Evolutionary conservation across 2,113 vertebrate species (phyloP), one percentile per base, ranked within the genome.

Genomic region (Pterophyllum scalare): DNA sequence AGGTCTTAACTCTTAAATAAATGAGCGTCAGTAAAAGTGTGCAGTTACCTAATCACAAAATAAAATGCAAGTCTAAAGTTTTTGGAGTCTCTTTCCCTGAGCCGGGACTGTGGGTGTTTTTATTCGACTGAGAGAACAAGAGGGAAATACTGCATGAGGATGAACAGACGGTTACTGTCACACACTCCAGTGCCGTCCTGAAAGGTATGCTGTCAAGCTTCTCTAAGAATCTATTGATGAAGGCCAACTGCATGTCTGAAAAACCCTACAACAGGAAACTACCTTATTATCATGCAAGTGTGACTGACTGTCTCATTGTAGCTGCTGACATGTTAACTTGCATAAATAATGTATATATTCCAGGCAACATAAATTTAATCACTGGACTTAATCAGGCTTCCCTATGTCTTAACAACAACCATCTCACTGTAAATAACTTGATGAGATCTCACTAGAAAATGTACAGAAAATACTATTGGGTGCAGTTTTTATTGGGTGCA

Each of bases 121-220:
- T 60, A 83, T 80, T 31, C 59, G 57, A 80, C 46, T 80, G 74
- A 85, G 61, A 72, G 56, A 87, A 75, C 3, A 59, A 81, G 62
- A 81, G 81, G 75, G 56, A 87, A 84, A 80, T 46, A 76, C 43
- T 43, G 52, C 57, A 65, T 57, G 77, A 88, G 49, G 38, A 77
- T 40, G 31, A 91, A 89, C 87, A 93, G 91, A 92, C 82, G 72
- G 87, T 77, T 79, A 80, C 93, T 94, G 94, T 95, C 94, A 94
- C 90, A 94, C 88, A 94, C 94, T 95, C 85, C 92, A 92, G 86
- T 89, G 83, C 81, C 12, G n/a, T 82, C 84, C 89, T 94, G 93
- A 93, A 83, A 89, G 90, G 85, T 93, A 87, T 13, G 81, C 88
- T 89, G 86, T 92, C 89, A 92, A 38, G 86, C 61, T 85, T 85